Percentiles rank a stretch among this genome's conserved stretches.
phyloP scores from a whole-genome alignment of 2,113 vertebrate genomes.

The Stegastes partitus region DNA sequence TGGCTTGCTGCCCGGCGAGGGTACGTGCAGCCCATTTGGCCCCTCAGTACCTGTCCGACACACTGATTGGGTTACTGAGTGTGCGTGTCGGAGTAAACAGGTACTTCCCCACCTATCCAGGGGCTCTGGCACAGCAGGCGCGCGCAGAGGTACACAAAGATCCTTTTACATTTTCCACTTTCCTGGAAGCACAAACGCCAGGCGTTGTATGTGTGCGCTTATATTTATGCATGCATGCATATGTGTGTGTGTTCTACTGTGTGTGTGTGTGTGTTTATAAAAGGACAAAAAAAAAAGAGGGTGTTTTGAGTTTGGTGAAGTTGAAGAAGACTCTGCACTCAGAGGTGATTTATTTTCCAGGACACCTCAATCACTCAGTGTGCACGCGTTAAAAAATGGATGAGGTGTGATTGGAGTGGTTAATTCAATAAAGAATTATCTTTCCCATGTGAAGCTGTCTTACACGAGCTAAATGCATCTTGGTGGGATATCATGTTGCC shows the following conservation, averaged over 20 bases:
- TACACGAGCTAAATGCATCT: slow-evolving; percentile 22
- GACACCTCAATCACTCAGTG: slow-evolving; percentile 2
- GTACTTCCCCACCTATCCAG: slow-evolving; percentile 57
- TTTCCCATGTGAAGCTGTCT: slow-evolving; percentile 19
- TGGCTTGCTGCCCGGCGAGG: slow-evolving; percentile 40
- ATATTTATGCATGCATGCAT: slow-evolving; percentile 19
- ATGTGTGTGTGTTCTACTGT: not conserved
- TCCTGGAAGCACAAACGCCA: slow-evolving; percentile 39
- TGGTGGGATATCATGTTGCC: slow-evolving; percentile 43
- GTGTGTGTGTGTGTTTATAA: too few species aligned
- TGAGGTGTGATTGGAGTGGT: slow-evolving; percentile 34
- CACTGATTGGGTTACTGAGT: slow-evolving; percentile 61
- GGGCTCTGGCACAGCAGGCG: slow-evolving; percentile 33
- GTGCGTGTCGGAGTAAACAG: slow-evolving; percentile 54
- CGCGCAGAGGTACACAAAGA: slow-evolving; percentile 60
- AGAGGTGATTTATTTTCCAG: slow-evolving; percentile 9
- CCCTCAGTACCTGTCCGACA: slow-evolving; percentile 48
- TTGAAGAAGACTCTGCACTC: not conserved
- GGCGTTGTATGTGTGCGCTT: not conserved
- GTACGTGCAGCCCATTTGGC: slow-evolving; percentile 26
- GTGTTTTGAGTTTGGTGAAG: slow-evolving; percentile 6
- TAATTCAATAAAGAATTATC: slow-evolving; percentile 28
- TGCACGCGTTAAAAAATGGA: slow-evolving; percentile 3
- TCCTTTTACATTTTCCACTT: slow-evolving; percentile 67
- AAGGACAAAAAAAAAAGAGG: not conserved